phyloP scores from a whole-genome alignment of 1,140 invertebrate species.

The Pinna nobilis region DNA sequence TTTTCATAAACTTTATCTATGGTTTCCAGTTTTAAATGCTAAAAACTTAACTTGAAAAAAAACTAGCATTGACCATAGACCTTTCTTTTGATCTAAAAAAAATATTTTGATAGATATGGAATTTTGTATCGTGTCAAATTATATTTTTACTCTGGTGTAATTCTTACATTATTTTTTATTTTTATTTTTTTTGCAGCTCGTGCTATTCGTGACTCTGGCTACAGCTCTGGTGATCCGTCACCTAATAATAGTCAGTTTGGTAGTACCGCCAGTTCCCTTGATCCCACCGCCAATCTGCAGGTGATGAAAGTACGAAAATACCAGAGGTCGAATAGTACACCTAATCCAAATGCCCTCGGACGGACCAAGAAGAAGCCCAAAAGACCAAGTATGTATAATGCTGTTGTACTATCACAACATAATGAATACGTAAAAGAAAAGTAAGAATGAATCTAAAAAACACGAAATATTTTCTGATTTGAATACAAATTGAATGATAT shows the following conservation, averaged over 20 bases:
- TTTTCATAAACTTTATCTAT: not conserved
- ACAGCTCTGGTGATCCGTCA: conserved; percentile 70
- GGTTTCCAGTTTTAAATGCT: no score
- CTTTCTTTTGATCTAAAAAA: no score
- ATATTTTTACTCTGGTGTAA: no score
- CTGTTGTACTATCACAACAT: not conserved
- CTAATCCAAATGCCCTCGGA: conserved; percentile 5
- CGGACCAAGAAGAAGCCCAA: conserved; percentile 47
- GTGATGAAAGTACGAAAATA: conserved; percentile 31
- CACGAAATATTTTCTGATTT: no score
- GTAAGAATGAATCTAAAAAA: no score
- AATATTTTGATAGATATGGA: no score
- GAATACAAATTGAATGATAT: no score
- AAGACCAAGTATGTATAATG: conserved; percentile 50
- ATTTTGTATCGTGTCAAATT: no score
- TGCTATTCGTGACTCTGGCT: conserved; percentile 70
- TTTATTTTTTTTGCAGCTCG: conserved; percentile 7
- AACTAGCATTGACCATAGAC: no score
- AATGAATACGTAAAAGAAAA: no score
- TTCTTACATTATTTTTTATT: not conserved
- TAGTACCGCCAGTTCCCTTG: not conserved
- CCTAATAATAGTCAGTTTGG: conserved; percentile 56
- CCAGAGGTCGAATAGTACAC: conserved; percentile 49
- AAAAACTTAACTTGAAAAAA: no score
- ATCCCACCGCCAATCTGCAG: conserved; percentile 30